Evolutionary conservation across 1,140 invertebrate species (phyloP), one percentile per base, ranked within the genome.

Genomic region (Penaeus chinensis): DNA sequence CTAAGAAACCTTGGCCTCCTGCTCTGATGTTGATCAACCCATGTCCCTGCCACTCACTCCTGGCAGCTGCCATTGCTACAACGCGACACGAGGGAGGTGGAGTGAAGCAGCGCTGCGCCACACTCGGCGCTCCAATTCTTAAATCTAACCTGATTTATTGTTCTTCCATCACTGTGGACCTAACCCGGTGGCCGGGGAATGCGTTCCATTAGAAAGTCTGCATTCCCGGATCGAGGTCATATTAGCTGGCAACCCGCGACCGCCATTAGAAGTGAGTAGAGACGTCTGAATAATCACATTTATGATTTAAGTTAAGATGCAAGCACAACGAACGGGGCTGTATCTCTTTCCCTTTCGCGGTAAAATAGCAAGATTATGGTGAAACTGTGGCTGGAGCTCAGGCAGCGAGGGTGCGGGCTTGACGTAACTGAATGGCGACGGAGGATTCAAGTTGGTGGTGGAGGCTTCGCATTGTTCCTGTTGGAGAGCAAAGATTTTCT

Each of bases 291-390:
- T 83, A 32, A 80, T 87, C 86, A 81, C 82, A 87, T 87, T 87
- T 82, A 79, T 87, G 86, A 87, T 87, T 87, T 87, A 87, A 78
- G 71, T 65, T 69, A 87, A 87, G 86, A 76, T 82, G 27, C 86
- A 87, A 78, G 86, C 86, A 82, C 86, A 87, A 83, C 80, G 86
- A 54, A 19, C 61, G 60, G 13, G 80, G 63, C 81, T 87, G 86
- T 87, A 42, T 76, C 77, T 47, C 60, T 61, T 13, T 83, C 42
- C 78, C 54, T 69, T 42, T 76, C n/a, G 54, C 54, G 54, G 54
- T 54, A 54, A 54, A 54, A 54, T 54, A 54, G 54, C 54, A 54
- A 54, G 54, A 54, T 54, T 13, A 54, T 42, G n/a, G 19, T 24
- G 27, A 77, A 24, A 37, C 27, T 77, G 74, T 27, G 16, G 27